A percentile compares a stretch with the other conserved stretches of the same genome.
Conservation (phyloP, 2,113 vertebrate species). For the Eptatretus burgeri region DNA sequence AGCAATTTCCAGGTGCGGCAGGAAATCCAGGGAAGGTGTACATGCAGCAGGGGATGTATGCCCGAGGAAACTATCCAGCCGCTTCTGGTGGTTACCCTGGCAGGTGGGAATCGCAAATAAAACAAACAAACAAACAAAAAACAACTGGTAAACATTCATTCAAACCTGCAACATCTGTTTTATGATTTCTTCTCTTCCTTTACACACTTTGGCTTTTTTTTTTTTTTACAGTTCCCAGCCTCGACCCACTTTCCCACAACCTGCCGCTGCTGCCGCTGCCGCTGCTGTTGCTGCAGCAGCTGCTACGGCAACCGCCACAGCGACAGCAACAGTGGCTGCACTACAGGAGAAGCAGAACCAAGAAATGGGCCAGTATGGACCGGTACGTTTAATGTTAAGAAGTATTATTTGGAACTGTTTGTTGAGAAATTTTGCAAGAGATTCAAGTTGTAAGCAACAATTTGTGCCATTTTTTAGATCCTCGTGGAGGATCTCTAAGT, state of each 20-base stretch:
- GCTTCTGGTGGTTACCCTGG: slow-evolving; percentile 25
- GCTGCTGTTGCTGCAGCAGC: slow-evolving; percentile 47
- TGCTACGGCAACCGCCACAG: slow-evolving; percentile 59
- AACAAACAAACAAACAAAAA: no score
- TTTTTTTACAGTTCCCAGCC: slow-evolving; percentile 12
- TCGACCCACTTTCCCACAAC: slow-evolving; percentile 58
- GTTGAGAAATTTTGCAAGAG: no score
- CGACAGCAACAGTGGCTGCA: slow-evolving; percentile 60
- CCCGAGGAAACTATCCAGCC: slow-evolving; percentile 25
- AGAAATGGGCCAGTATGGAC: slow-evolving; percentile 46
- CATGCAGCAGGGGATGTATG: slow-evolving; percentile 38
- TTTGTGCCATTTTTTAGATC: no score
- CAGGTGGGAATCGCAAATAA: slow-evolving; percentile 22
- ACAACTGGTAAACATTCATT: no score
- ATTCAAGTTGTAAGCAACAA: no score
- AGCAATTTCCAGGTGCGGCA: slow-evolving; percentile 29
- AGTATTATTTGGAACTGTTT: no score
- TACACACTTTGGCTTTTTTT: no score
- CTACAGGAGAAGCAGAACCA: slow-evolving; percentile 88
- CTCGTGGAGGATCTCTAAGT: no score
- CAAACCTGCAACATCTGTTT: no score
- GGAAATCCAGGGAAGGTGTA: slow-evolving; percentile 29
- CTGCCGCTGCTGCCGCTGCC: slow-evolving; percentile 28
- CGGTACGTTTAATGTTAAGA: slow-evolving; percentile 22
- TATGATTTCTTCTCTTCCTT: no score